Evolutionary conservation across 2,113 vertebrate genomes (phyloP).

Genomic region (Planiliza haematocheilus): DNA sequence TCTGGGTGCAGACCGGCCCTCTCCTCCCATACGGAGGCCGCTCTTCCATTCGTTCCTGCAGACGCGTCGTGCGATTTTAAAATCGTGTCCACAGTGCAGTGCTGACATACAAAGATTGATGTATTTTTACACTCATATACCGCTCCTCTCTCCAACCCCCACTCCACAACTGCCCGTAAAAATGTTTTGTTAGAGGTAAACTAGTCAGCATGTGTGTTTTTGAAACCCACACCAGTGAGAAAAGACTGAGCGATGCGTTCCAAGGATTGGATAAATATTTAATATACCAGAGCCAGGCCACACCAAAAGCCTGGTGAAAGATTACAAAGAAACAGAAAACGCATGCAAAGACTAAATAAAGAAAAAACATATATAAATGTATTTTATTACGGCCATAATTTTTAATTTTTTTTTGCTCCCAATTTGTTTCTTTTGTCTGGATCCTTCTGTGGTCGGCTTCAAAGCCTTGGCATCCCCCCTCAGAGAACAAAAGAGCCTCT

Average conservation of each 20-base stretch:
- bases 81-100: slow-evolving; percentile 48
- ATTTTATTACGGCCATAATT: slow-evolving; percentile 51
- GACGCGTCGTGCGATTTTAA: slow-evolving; percentile 28
- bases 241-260: slow-evolving; percentile 60
- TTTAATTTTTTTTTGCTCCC: neutral
- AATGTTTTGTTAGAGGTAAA: slow-evolving; percentile 71
- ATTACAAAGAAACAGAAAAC: slow-evolving; percentile 53
- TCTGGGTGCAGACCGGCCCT: slow-evolving; percentile 19
- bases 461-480: slow-evolving; percentile 62
- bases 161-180: slow-evolving; percentile 20
- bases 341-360: slow-evolving; percentile 58
- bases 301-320: slow-evolving; percentile 64
- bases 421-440: slow-evolving; percentile 53
- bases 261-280: slow-evolving; percentile 79
- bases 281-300: slow-evolving; percentile 68
- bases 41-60: slow-evolving; percentile 12
- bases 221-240: slow-evolving; percentile 74
- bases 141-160: slow-evolving; percentile 1
- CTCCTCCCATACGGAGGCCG: neutral
- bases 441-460: slow-evolving; percentile 66
- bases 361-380: slow-evolving; percentile 36
- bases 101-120: slow-evolving; percentile 67
- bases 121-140: slow-evolving; percentile 44
- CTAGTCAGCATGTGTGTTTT: slow-evolving; percentile 73
- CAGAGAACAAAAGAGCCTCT: slow-evolving; percentile 59